These are phyloP conservation scores for Halyomorpha halys DNA, from an alignment of 1,140 invertebrate species.

Conservation along the genomic window DNA sequence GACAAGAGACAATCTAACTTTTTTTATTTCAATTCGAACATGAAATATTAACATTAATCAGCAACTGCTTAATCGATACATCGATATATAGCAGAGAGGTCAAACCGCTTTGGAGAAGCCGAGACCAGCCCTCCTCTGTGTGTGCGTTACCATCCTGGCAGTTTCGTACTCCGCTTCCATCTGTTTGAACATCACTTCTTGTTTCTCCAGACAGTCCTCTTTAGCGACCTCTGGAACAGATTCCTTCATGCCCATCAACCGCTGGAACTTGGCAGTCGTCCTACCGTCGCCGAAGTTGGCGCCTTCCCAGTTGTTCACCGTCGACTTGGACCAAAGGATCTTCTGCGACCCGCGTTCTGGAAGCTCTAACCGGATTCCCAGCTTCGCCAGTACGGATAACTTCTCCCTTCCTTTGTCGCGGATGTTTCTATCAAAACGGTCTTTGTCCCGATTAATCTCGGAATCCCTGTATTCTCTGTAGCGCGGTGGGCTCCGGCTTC, in stretches of 20 bases:
- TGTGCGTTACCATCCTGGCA: not conserved
- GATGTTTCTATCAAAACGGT: too few species aligned
- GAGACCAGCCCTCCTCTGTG: not conserved
- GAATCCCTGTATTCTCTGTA: too few species aligned
- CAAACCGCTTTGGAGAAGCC: not conserved
- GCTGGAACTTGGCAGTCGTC: conserved; percentile 4
- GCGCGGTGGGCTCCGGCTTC: too few species aligned
- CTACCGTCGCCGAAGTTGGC: not conserved
- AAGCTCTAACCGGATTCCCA: not conserved
- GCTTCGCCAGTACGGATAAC: not conserved
- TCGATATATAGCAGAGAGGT: too few species aligned
- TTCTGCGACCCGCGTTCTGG: not conserved
- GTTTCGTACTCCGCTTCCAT: conserved; percentile 7
- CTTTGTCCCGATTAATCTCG: too few species aligned
- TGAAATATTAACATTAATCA: too few species aligned
- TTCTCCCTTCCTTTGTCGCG: conserved; percentile 1
- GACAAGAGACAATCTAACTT: too few species aligned
- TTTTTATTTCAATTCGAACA: too few species aligned
- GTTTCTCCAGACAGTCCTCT: not conserved
- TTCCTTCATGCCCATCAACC: not conserved
- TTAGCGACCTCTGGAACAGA: not conserved
- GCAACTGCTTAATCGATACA: too few species aligned
- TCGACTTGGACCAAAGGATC: not conserved
- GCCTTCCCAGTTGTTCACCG: not conserved
- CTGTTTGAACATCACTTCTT: not conserved